Base-by-base conservation (phyloP, 2,113 vertebrate species). In the Hydrolagus affinis region DNA sequence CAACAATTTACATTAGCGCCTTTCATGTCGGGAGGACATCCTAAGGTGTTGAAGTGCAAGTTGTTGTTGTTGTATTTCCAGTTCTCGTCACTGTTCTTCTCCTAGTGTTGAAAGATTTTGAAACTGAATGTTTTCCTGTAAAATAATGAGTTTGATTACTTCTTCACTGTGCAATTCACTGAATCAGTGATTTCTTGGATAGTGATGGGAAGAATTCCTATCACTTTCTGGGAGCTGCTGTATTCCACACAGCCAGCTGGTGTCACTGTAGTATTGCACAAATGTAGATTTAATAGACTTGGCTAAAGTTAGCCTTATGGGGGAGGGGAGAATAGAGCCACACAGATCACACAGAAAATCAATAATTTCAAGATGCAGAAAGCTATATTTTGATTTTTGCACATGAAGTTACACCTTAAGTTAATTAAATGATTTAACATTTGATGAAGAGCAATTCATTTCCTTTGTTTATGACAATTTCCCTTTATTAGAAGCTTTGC, bases 321-420 rank as follows among this genome's bases (percentile, higher is more conserved):
- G 60, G 28, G 25, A 17, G 15, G 64, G n/a, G 60, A n/a, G 78
- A 28, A 14, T 59, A 3, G 8, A 32, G 62, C 73, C 17, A 19
- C 30, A 66, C 1, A 66, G 60, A 64, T 66, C 28, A 32, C 66
- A 30, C 23, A 28, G 25, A 30, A 83, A 83, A 83, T 8, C 60
- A 66, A 17, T 62, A 83, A 83, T 68, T 32, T 32, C 78, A 66
- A 83, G 78, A 28, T 83, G 59, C 21, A 83, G 60, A 64, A 83
- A n/a, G 62, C 32, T 60, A 83, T 21, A 83, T 64, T 83, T 83
- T 83, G 66, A 83, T 83, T 83, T 83, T 83, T 66, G 60, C 66
- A 32, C 78, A 68, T 10, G 17, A 80, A 60, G 64, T 64, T 64
- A 64, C 77, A 80, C 28, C 28, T 83, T 32, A 83, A 66, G 32